These are phyloP conservation scores for Cisticola juncidis DNA, from an alignment of 2,113 vertebrate species.

Conservation along the genomic window DNA sequence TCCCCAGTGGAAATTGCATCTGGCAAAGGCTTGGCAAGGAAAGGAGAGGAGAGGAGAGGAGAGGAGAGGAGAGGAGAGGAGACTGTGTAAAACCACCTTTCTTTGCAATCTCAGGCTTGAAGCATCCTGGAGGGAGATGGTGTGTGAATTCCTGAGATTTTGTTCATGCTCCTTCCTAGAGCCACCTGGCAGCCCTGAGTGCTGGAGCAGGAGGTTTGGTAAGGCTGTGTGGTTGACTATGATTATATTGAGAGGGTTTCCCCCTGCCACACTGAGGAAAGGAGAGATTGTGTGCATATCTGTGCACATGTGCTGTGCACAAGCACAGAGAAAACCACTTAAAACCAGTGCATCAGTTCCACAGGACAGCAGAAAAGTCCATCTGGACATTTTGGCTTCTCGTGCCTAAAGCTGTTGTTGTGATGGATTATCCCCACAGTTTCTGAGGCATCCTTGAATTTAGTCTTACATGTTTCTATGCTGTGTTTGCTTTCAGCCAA, in stretches of 20 bases:
- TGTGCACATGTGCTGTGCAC: fast-evolving
- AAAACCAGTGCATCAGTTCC: neutral
- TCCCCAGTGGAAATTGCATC: too few species aligned
- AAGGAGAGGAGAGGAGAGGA: too few species aligned
- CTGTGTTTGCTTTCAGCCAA: neutral
- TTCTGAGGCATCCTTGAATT: neutral
- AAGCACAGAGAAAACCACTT: neutral
- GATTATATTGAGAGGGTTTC: neutral
- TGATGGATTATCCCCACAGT: neutral
- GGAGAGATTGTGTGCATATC: neutral
- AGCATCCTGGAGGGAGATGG: neutral
- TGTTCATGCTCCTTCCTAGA: neutral
- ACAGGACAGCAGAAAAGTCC: neutral
- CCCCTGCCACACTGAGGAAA: neutral
- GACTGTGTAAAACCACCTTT: neutral
- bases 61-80: too few species aligned
- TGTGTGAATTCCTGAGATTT: neutral
- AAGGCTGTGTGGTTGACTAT: neutral
- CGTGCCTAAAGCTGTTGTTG: neutral
- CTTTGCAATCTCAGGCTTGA: neutral
- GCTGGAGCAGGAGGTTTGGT: neutral
- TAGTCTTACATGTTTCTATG: neutral
- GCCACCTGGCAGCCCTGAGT: fast-evolving
- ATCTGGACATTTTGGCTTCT: neutral
- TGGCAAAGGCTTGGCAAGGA: too few species aligned